Percentiles rank a stretch among this genome's conserved stretches.
Conservation (phyloP, 1,140 invertebrate species). For the Neotoxoptera formosana region DNA sequence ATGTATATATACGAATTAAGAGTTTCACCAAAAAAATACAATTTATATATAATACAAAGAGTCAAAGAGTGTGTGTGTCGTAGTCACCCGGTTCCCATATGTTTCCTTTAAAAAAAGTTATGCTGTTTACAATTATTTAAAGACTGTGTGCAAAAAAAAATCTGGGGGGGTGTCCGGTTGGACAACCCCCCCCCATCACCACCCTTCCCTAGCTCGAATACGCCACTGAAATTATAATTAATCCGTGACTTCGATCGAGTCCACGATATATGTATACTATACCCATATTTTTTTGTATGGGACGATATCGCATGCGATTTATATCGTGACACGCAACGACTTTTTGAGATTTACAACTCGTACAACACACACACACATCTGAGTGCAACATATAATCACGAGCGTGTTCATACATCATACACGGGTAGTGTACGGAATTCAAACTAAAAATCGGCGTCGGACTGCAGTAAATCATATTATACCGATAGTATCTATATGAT, state of each 20-base stretch:
- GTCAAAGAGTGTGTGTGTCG: too few relatives aligned
- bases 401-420: too few relatives aligned
- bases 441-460: background rate
- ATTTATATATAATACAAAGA: too few relatives aligned
- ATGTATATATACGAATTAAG: too few relatives aligned
- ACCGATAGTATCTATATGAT: background rate
- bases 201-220: background rate
- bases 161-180: background rate
- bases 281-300: background rate
- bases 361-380: background rate
- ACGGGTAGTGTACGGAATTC: background rate
- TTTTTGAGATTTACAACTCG: background rate
- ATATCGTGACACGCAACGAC: background rate
- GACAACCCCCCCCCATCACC: background rate
- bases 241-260: background rate
- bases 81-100: too few relatives aligned
- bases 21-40: too few relatives aligned
- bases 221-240: background rate
- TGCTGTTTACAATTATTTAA: background rate
- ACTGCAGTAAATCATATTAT: background rate
- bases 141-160: background rate
- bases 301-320: background rate
- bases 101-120: too few relatives aligned
- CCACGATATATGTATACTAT: background rate
- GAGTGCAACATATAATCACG: background rate